Evolutionary conservation across 2,888 invertebrate genomes (phyloP).

Genomic region (Margaritifera margaritifera): DNA sequence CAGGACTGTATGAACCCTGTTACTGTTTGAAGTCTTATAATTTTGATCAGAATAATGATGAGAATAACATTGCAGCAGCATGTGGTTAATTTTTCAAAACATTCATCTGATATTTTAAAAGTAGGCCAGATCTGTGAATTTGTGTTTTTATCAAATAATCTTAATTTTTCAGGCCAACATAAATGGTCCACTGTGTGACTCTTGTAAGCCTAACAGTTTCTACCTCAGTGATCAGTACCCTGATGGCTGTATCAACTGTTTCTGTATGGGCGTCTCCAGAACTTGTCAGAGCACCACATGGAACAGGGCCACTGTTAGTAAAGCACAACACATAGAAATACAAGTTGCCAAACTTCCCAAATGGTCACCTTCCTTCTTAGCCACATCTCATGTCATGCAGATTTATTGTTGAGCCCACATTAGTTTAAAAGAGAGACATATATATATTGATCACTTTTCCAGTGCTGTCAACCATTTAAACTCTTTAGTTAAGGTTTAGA

Average conservation of each 20-base stretch:
- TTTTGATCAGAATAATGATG: too few species aligned
- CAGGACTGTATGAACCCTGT: too few species aligned
- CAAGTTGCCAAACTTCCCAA: too few species aligned
- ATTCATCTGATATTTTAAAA: neutral
- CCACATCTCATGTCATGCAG: neutral
- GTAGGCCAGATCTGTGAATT: neutral
- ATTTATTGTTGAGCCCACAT: neutral
- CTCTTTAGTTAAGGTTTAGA: too few species aligned
- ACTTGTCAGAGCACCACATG: slow-evolving; percentile 87
- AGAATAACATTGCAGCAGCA: too few species aligned
- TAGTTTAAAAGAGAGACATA: too few species aligned
- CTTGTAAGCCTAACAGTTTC: slow-evolving; percentile 89
- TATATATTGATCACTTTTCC: too few species aligned
- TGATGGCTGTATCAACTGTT: slow-evolving; percentile 94
- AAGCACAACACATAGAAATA: too few species aligned
- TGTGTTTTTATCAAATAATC: neutral
- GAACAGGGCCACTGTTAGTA: slow-evolving; percentile 81
- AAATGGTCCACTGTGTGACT: slow-evolving; percentile 87
- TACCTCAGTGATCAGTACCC: slow-evolving; percentile 84
- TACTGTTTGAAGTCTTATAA: too few species aligned
- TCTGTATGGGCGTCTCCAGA: slow-evolving; percentile 91
- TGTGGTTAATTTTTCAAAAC: too few species aligned
- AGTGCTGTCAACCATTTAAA: too few species aligned
- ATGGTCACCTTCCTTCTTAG: neutral
- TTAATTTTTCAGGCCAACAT: slow-evolving; percentile 78